These are phyloP conservation scores for Lethocerus indicus DNA, from an alignment of 1,140 invertebrate genomes.

Conservation along the genomic window DNA sequence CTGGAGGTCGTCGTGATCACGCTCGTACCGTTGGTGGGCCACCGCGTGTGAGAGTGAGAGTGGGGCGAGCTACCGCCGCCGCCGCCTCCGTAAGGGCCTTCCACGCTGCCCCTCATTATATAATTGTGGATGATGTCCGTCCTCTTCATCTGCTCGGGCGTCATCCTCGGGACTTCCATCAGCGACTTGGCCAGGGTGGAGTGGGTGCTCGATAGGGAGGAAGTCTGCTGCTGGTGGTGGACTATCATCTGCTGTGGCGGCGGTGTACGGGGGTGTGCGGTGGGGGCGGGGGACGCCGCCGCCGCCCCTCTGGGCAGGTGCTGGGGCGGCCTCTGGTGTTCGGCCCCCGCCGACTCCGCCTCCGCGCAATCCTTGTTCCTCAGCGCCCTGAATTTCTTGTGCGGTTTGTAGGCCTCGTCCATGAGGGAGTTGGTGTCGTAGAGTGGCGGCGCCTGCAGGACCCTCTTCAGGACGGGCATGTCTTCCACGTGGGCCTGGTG, in stretches of 20 bases:
- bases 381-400: slow-evolving; percentile 81
- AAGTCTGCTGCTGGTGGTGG: slow-evolving; percentile 29
- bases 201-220: slow-evolving; percentile 60
- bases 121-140: slow-evolving; percentile 80
- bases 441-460: slow-evolving; percentile 76
- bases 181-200: slow-evolving; percentile 71
- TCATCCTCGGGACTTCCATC: slow-evolving; percentile 76
- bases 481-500: slow-evolving; percentile 71
- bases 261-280: too few species aligned
- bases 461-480: slow-evolving; percentile 83
- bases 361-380: slow-evolving; percentile 60
- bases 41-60: slow-evolving; percentile 12
- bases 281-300: slow-evolving; percentile 23
- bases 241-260: too few species aligned
- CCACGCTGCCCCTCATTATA: slow-evolving; percentile 69
- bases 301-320: slow-evolving; percentile 21
- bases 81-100: slow-evolving; percentile 25
- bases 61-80: slow-evolving; percentile 11
- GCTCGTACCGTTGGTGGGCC: slow-evolving; percentile 14
- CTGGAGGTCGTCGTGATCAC: slow-evolving; percentile 22
- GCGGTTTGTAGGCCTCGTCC: slow-evolving; percentile 87
- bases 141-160: slow-evolving; percentile 71
- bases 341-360: too few species aligned
- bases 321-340: too few species aligned
- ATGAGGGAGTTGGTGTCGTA: slow-evolving; percentile 77